Percentiles rank a stretch among this genome's conserved stretches.
phyloP scores from a whole-genome alignment of 1,140 invertebrate genomes.

The Scylla paramamosain region DNA sequence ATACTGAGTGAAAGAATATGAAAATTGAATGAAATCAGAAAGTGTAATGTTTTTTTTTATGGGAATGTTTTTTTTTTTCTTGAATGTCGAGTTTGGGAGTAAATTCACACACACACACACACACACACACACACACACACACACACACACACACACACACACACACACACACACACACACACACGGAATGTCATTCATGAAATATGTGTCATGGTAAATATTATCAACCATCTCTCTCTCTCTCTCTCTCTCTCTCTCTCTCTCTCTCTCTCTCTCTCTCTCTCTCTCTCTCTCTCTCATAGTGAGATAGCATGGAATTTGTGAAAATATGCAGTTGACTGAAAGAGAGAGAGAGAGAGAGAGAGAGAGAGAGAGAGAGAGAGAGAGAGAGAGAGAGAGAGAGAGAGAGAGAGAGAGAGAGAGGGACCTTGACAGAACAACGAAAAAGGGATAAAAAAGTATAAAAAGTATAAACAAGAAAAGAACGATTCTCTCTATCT shows the following conservation, averaged over 20 bases:
- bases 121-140: background rate
- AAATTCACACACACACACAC: background rate
- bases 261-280: too few species aligned
- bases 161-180: too few species aligned
- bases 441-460: background rate
- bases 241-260: too few species aligned
- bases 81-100: too few species aligned
- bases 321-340: too few species aligned
- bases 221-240: background rate
- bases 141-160: background rate
- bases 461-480: too few species aligned
- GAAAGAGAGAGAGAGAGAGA: constrained; percentile 35
- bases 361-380: constrained; percentile 34
- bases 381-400: constrained; percentile 41
- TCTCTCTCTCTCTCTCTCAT: too few species aligned
- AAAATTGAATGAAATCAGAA: background rate
- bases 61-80: too few species aligned
- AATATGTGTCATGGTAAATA: background rate
- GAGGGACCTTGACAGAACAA: background rate
- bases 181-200: background rate
- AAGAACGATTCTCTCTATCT: background rate
- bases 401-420: constrained; percentile 38
- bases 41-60: background rate
- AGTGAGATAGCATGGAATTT: too few species aligned
- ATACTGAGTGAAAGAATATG: background rate